Evolutionary conservation across 2,113 vertebrate genomes (phyloP), one percentile per base, ranked within the genome.

Genomic region (Felis catus): DNA sequence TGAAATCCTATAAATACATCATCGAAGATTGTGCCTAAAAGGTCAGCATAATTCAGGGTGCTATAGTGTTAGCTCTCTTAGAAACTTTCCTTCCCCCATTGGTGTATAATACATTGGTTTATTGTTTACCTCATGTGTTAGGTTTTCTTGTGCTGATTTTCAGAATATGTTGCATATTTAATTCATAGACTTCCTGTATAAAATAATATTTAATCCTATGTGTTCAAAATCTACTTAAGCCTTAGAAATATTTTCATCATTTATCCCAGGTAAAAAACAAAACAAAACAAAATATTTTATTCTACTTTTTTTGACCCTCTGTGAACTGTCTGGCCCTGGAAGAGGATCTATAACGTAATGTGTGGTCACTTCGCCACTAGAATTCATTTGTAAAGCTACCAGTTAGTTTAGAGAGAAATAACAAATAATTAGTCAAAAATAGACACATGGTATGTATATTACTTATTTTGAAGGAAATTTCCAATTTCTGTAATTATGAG

Each of bases 381-480:
- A 87, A 70, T 94, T 70, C 90, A 81, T 89, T 94, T 84, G 21
- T 89, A 81, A 95, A 68, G n/a, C 78, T 76, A 16, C 92, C 41
- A 63, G 89, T 84, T 88, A 82, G 70, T 81, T 80, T 93, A 31
- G 39, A 21, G 7, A 70, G 21, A 96, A 93, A 84, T 51, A 66
- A 96, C 92, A 6, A 93, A 71, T 87, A 15, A 71, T 83, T 12
- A 29, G 10, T 78, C 5, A 93, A 94, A 93, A 94, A 80, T 73
- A 81, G 15, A 16, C 4, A 51, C 9, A 39, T 14, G 63, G 0
- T 76, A 61, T 48, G 14, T n/a, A 82, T 3, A 15, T 84, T 5
- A 31, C 51, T 91, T 65, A 18, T 90, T 97, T 85, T 88, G 9
- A 81, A 82, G 45, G 16, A 95, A 96, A 89, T 79, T 68, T 95